Conservation (phyloP, 2,113 vertebrate species). For the Petromus typicus region DNA sequence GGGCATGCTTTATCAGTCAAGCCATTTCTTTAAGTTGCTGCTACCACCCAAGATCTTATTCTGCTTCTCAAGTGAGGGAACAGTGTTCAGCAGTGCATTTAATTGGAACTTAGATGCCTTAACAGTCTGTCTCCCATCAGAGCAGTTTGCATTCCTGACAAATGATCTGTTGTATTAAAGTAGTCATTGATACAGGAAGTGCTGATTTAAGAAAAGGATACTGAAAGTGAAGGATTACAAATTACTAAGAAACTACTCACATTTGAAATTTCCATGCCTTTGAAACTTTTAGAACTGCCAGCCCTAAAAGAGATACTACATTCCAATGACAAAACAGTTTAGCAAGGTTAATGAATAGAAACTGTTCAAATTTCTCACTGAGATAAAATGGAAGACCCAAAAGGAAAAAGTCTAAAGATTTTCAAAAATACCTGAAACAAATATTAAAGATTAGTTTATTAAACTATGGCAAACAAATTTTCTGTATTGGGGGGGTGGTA, state of each 20-base stretch:
- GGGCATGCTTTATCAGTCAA: neutral
- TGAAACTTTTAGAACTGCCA: neutral
- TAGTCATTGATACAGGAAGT: conserved; percentile 54
- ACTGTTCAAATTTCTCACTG: neutral
- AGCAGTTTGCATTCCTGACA: conserved; percentile 60
- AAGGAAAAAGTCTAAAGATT: neutral
- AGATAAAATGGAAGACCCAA: neutral
- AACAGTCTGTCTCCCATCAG: conserved; percentile 38
- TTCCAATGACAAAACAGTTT: neutral
- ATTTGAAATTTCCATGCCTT: neutral
- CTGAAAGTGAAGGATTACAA: conserved; percentile 29
- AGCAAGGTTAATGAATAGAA: neutral
- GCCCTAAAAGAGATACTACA: neutral
- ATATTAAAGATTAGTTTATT: conserved; percentile 8
- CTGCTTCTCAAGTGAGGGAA: neutral
- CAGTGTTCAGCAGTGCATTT: conserved; percentile 61
- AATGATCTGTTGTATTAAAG: conserved; percentile 63
- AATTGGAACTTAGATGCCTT: conserved; percentile 51
- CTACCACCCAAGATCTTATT: neutral
- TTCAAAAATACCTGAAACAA: neutral
- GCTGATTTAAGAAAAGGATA: conserved; percentile 57
- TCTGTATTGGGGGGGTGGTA: too few relatives aligned
- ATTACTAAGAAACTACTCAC: conserved; percentile 39
- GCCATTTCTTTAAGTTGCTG: neutral
- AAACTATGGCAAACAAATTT: neutral